Base-by-base conservation (phyloP, 2,797 vertebrate genomes). In the Ambastaia sidthimunki region DNA sequence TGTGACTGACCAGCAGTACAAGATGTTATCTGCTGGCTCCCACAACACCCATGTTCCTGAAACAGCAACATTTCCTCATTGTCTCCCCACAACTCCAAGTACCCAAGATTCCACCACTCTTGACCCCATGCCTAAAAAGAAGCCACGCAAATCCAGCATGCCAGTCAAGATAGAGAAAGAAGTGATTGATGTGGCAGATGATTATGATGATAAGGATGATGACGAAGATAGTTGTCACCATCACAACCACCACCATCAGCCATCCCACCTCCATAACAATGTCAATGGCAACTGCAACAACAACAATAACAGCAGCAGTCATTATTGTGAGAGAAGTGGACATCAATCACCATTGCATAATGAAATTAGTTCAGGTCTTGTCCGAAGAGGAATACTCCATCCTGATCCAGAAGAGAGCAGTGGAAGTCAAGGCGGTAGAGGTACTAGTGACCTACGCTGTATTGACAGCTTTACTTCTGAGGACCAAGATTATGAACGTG, bases 131-230 rank as follows among this genome's bases (percentile, higher is more conserved):
- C 98, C 98, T 55, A 99, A 99, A 91, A 99, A 99, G 91, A 99
- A 99, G 83, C 98, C 98, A 81, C 94, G 98, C 71, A 99, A 99
- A 88, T 99, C 98, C 0, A 99, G 98, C 89, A 99, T 99, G 98
- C 98, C 98, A 57, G 98, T 99, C 48, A 99, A 99, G 92, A 99
- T 99, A 65, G 98, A 99, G 88, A 99, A 99, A 87, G 98, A 99
- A 88, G 93, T 98, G n/a, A 97, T 98, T 0, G 97, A 98, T 74
- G 98, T 98, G 9, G 96, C 96, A 0, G 97, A 98, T 80, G 98
- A 98, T 72, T 99, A 96, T 68, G 97, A 99, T 7, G 95, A 96
- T 4, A 97, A 98, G 87, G 97, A 97, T 0, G 98, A 99, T n/a
- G 97, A 99, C 2, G 95, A 95, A 23, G 96, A 98, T 75, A 86